Evolutionary conservation across 2,888 invertebrate species (phyloP), one percentile per base, ranked within the genome.

Genomic region (Drosophila mimica): DNA sequence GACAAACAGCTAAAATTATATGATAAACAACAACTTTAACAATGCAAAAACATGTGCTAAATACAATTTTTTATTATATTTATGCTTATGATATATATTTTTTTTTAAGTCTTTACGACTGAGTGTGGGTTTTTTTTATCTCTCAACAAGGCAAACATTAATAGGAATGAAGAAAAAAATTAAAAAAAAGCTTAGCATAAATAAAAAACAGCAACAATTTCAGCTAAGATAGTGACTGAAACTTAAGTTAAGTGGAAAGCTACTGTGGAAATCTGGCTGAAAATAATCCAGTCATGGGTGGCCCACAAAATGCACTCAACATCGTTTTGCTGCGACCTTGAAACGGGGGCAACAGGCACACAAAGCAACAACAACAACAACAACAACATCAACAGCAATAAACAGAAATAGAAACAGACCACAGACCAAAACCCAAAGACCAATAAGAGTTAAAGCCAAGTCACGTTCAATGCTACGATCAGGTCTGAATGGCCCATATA

Each of bases 381-480:
- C 52, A 38, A 46, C 70, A 75, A 38, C 52, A 46, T 30, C 48
- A 36, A 9, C 13, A 38, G 9, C 34, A 36, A 28, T 36, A 40
- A 20, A 33, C n/a, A 52, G 31, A 52, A 20, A 52, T 34, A 36
- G 34, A 7, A 20, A 33, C 13, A 34, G 25, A 56, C 46, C 25
- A 33, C 20, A 46, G 25, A 38, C 56, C 38, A 13, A 28, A 28
- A 53, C 43, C 36, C 33, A 52, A 59, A 59, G 56, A 57, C 33
- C 43, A 33, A 52, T 25, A 34, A 52, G 54, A 20, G 71, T 81
- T 84, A 70, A 65, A 76, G 89, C 80, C 83, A 62, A 88, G 83
- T 89, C 83, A 83, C 87, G 83, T 83, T 75, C 89, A 88, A 89
- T 83, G 89, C 81, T 83, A 70, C 58, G 69, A 74, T 58, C 70